Percentiles rank a stretch among this genome's conserved stretches.
These are phyloP conservation scores for Panthera leo DNA, from an alignment of 2,113 vertebrate species.

Conservation along the genomic window DNA sequence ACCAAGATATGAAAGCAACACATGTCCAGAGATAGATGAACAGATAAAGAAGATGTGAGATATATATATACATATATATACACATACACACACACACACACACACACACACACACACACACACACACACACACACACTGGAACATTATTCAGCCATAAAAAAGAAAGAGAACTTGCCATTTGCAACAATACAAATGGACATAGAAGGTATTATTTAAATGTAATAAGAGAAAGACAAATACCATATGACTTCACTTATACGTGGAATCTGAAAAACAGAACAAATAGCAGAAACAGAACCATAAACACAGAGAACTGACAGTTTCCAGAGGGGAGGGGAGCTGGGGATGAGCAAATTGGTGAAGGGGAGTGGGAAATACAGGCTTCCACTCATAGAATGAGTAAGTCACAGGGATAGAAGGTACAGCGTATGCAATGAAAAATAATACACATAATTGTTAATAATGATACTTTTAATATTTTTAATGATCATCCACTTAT, in stretches of 20 bases:
- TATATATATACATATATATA: neutral
- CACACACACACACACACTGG: neutral
- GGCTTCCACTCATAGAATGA: neutral
- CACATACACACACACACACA: accelerated
- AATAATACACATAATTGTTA: neutral
- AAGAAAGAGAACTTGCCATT: neutral
- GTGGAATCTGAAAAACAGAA: neutral
- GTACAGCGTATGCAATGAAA: neutral
- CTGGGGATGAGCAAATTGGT: neutral
- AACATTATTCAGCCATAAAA: neutral
- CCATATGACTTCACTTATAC: neutral
- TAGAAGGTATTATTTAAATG: neutral
- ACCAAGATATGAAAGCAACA: neutral
- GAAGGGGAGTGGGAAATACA: neutral
- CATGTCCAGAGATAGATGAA: neutral
- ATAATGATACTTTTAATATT: neutral
- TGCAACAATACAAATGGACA: neutral
- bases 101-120: accelerated
- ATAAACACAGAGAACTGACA: neutral
- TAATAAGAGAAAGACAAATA: neutral
- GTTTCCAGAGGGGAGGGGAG: neutral
- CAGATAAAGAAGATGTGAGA: neutral
- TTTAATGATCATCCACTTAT: neutral
- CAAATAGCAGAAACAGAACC: neutral
- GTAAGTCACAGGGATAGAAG: neutral